Base-by-base conservation (phyloP, 2,888 invertebrate genomes). In the Plemyria rubiginata region DNA sequence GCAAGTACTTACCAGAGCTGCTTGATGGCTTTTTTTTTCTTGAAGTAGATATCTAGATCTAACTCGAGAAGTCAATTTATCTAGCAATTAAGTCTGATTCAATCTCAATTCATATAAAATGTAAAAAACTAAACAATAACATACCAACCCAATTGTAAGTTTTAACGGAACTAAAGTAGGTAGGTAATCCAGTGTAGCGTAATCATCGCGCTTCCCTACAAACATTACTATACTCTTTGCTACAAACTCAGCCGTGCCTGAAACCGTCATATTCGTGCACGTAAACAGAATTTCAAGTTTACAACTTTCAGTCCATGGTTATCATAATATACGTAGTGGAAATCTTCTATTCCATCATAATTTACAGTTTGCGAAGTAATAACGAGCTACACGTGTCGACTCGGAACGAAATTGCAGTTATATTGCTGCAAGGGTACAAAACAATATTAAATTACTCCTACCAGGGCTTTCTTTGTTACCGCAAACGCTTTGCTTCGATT, bases 311-410 rank as follows among this genome's bases (percentile, higher is more conserved):
- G 49, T 56, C 28, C 46, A 40, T 15, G 11, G 40, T 51, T 51
- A 43, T 57, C 48, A 3, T 38, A 38, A 38, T 38, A 38, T 55
- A 8, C 41, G 51, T 48, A 43, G 50, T 58, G 11, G 43, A 64
- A 55, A 64, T 54, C 13, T 61, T 62, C 54, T 52, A 59, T 60
- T 62, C 53, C 38, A 52, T 53, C 54, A 54, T 56, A 66, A 66
- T 38, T 64, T 59, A 41, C 43, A 56, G 62, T 60, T 63, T 57
- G 58, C 58, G 41, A 64, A 54, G 62, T 65, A 70, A 70, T 67
- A 67, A 65, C 63, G 62, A 58, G 52, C 60, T 65, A 58, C 60
- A 64, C 63, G 60, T 62, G 65, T 61, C 60, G 63, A 62, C 61
- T 63, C 57, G 55, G 50, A 61, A 67, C 55, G 13, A 62, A 68